phyloP scores from a whole-genome alignment of 1,140 invertebrate genomes.

The Stratiolaelaps scimitus region DNA sequence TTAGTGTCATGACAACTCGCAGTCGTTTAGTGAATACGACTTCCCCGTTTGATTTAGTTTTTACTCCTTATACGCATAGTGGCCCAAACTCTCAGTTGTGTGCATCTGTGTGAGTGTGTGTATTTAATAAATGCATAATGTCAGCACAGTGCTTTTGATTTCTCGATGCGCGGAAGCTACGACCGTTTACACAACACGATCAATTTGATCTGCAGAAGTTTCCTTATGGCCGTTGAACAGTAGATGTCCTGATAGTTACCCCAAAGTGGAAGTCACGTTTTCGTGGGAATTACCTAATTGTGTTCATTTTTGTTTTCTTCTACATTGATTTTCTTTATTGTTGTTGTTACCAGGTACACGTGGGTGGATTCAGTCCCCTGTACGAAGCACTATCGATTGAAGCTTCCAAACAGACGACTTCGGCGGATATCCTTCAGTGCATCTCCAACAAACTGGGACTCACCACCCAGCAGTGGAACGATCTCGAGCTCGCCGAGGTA shows the following conservation, averaged over 20 bases:
- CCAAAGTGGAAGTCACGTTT: neutral
- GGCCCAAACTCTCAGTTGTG: no score
- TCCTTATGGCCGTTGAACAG: neutral
- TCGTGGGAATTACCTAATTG: neutral
- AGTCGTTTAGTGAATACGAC: no score
- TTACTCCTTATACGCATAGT: no score
- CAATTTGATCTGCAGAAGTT: neutral
- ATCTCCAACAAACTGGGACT: constrained; percentile 64
- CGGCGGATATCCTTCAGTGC: constrained; percentile 73
- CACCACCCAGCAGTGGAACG: constrained; percentile 46
- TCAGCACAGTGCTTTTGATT: no score
- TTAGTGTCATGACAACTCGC: no score
- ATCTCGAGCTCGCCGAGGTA: constrained; percentile 82
- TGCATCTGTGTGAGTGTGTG: no score
- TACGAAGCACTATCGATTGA: constrained; percentile 81
- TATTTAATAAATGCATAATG: no score
- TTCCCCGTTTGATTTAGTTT: no score
- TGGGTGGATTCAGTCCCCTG: constrained; percentile 70
- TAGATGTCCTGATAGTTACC: neutral
- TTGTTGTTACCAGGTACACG: constrained; percentile 56
- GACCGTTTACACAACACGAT: neutral
- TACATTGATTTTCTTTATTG: no score
- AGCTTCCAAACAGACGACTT: constrained; percentile 76
- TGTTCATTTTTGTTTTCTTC: neutral
- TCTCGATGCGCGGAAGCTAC: neutral